Percentiles rank a stretch among this genome's conserved stretches.
Evolutionary conservation across 1,140 invertebrate species (phyloP).

Genomic region (Zophobas morio): DNA sequence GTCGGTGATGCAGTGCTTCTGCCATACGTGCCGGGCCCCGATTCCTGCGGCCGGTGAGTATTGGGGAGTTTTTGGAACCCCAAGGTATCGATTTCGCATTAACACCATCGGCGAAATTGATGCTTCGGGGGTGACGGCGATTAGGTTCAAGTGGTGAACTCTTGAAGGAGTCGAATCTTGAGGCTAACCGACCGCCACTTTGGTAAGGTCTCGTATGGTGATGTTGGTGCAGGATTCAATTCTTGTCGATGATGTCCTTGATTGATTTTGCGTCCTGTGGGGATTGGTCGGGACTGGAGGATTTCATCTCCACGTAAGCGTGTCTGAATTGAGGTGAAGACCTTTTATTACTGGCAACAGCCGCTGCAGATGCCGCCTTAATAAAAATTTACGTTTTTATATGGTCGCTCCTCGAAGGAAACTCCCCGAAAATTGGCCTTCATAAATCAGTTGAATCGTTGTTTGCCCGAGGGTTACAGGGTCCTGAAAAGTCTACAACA

Average conservation of each 20-base stretch:
- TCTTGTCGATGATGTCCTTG: background rate
- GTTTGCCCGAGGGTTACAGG: background rate
- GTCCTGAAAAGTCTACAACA: background rate
- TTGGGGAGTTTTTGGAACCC: background rate
- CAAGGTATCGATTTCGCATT: constrained; percentile 14
- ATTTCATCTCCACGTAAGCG: background rate
- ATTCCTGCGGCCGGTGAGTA: constrained; percentile 80
- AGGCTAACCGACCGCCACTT: background rate
- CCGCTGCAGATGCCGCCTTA: background rate
- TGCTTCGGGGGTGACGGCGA: background rate
- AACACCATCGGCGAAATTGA: background rate
- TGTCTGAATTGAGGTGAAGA: background rate
- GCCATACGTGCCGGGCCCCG: constrained; percentile 88
- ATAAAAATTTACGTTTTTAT: background rate
- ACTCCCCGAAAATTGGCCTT: background rate
- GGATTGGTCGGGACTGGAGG: background rate
- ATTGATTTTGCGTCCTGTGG: background rate
- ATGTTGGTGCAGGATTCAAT: background rate
- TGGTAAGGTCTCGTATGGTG: background rate
- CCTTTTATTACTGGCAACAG: background rate
- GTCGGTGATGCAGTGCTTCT: constrained; percentile 91
- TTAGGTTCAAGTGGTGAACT: too few relatives aligned
- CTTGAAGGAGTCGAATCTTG: too few relatives aligned
- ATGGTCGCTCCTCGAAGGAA: background rate
- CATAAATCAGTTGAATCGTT: constrained; percentile 8